phyloP scores from a whole-genome alignment of 2,797 vertebrate species.

The Phylloscopus collybita region DNA sequence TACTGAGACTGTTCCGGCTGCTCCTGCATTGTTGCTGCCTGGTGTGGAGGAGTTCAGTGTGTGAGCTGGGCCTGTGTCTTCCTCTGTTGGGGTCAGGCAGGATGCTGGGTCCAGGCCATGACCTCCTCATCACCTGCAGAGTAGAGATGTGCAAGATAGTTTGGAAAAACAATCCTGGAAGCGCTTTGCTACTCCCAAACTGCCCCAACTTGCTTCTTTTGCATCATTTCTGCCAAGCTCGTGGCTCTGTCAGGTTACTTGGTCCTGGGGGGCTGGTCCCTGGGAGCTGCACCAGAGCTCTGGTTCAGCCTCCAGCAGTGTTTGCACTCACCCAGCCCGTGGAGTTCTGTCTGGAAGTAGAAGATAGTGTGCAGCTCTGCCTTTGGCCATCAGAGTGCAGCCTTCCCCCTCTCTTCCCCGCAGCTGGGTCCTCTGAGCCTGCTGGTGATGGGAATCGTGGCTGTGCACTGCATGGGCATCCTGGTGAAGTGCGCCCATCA shows the following conservation, averaged over 20 bases:
- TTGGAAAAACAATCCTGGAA: neutral
- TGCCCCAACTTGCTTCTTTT: neutral
- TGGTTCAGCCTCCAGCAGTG: neutral
- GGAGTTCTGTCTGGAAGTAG: neutral
- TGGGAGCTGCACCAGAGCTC: neutral
- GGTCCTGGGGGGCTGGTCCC: neutral
- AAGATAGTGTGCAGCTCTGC: neutral
- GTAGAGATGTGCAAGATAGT: neutral
- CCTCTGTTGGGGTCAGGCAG: neutral
- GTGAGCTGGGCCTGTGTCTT: neutral
- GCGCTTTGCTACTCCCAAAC: rapidly evolving
- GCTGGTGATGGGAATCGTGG: constrained; percentile 88
- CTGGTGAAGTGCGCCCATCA: constrained; percentile 92
- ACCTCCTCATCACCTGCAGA: neutral
- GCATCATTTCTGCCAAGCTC: neutral
- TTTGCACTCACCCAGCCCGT: rapidly evolving
- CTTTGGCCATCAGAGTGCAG: constrained; percentile 50
- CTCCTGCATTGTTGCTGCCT: neutral
- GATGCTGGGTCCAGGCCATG: rapidly evolving
- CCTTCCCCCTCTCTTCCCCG: constrained; percentile 21
- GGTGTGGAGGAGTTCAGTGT: neutral
- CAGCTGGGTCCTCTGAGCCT: constrained; percentile 93
- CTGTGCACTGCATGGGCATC: constrained; percentile 93
- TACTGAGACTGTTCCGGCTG: neutral
- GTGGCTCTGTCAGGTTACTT: neutral